These are phyloP conservation scores for Carassius auratus DNA, from an alignment of 2,113 vertebrate species.

Conservation along the genomic window DNA sequence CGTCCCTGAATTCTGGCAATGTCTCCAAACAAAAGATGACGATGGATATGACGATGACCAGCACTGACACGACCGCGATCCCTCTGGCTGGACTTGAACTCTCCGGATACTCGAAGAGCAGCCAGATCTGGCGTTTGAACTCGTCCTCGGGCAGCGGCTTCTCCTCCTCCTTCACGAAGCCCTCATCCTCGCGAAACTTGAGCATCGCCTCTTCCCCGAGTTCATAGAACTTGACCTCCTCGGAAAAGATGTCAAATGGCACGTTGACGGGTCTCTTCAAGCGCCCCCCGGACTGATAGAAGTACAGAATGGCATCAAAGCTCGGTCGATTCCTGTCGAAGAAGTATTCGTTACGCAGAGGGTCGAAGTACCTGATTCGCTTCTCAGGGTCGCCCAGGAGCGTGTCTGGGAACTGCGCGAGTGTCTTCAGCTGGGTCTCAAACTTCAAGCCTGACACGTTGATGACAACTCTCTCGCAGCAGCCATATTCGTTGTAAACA, in stretches of 20 bases:
- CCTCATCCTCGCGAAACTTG: conserved; percentile 97
- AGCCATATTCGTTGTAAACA: conserved; percentile 87
- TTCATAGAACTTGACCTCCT: conserved; percentile 98
- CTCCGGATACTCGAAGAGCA: conserved; percentile 97
- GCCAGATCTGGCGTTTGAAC: conserved; percentile 97
- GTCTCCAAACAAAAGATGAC: conserved; percentile 98
- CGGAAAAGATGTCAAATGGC: conserved; percentile 95
- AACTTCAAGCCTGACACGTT: conserved; percentile 96
- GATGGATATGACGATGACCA: conserved; percentile 97
- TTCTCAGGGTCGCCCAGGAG: conserved; percentile 92
- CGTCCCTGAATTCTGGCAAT: conserved; percentile 93
- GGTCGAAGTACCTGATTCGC: conserved; percentile 94
- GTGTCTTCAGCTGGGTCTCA: conserved; percentile 94
- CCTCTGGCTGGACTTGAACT: conserved; percentile 94
- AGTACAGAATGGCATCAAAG: conserved; percentile 97
- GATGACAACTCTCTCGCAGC: conserved; percentile 95
- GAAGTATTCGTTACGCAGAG: conserved; percentile 97
- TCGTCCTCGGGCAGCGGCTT: conserved; percentile 91
- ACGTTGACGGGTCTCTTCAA: conserved; percentile 95
- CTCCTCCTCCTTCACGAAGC: conserved; percentile 95
- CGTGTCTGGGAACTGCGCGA: conserved; percentile 96
- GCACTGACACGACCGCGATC: conserved; percentile 95
- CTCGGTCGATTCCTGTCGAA: conserved; percentile 96
- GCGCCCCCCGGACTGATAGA: conserved; percentile 93
- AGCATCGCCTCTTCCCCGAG: conserved; percentile 94